Evolutionary conservation across 2,797 vertebrate genomes (phyloP).

Genomic region (Meriones psammophilus): DNA sequence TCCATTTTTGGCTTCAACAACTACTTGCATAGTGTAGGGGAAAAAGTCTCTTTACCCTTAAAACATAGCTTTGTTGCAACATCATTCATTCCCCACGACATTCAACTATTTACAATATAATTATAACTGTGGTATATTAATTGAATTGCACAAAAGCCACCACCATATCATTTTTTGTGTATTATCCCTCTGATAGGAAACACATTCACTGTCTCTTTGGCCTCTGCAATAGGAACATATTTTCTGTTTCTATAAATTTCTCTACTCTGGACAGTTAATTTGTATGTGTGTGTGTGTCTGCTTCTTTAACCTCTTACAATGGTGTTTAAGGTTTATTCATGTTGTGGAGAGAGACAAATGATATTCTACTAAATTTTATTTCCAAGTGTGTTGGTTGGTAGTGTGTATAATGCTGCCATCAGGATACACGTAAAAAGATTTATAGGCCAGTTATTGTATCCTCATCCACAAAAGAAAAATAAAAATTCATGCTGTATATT

Average conservation of each 20-base stretch:
- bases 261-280: neutral
- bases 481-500: neutral
- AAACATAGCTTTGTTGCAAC: slow-evolving; percentile 27
- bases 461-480: neutral
- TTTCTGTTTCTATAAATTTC: neutral
- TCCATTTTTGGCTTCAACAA: neutral
- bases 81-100: neutral
- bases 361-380: neutral
- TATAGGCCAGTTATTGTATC: neutral
- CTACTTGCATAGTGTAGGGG: slow-evolving; percentile 20
- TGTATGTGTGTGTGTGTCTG: neutral
- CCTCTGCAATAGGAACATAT: neutral
- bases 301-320: neutral
- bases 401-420: neutral
- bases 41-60: neutral
- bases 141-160: slow-evolving; percentile 12
- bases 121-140: neutral
- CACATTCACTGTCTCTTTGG: neutral
- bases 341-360: neutral
- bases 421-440: neutral
- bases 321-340: neutral
- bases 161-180: slow-evolving; percentile 9
- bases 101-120: neutral
- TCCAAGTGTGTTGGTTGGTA: neutral
- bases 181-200: neutral